Base-by-base conservation (phyloP, 2,113 vertebrate species). In the Nothobranchius kuhntae region DNA sequence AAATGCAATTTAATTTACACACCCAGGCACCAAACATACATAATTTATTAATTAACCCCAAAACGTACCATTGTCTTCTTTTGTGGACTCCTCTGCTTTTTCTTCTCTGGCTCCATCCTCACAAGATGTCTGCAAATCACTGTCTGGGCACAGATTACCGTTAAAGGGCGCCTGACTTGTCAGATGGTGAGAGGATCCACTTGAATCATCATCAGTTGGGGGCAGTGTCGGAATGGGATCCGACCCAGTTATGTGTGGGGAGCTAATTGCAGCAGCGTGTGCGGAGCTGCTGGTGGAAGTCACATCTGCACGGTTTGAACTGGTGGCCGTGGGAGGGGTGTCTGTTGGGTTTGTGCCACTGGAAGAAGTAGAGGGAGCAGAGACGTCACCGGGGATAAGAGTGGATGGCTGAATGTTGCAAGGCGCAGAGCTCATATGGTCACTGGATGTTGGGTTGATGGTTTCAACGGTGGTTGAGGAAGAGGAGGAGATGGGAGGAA, bases 261-360 rank as follows among this genome's bases (percentile, higher is more conserved):
- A 78, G 67, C 73, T 85, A 59, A 84, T 56, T 50, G 80, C 78
- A 61, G 71, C 71, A 47, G 76, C 9, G 1, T 42, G 62, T 9
- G 68, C 56, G 53, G 72, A 81, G 69, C 59, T 78, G 42, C 65
- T 14, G 44, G 75, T 77, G 45, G 68, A 73, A 35, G 68, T 82
- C 55, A 67, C 80, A n/a, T 81, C 77, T 65, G 68, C 69, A 7
- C 6, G 46, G 26, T 73, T 77, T 55, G 72, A 54, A 67, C 69
- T 69, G 46, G 77, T 61, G 45, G 76, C 45, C 12, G 79, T 73
- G 44, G 80, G 77, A 35, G 72, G 66, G 73, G 82, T 83, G 75
- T 76, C 71, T 61, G 75, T 84, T 6, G 68, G 63, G 58, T 71
- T 80, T 45, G 79, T 77, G 69, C 80, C 65, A 64, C 59, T 75